Evolutionary conservation across 2,113 vertebrate species (phyloP).

Genomic region (Corythaeola cristata): DNA sequence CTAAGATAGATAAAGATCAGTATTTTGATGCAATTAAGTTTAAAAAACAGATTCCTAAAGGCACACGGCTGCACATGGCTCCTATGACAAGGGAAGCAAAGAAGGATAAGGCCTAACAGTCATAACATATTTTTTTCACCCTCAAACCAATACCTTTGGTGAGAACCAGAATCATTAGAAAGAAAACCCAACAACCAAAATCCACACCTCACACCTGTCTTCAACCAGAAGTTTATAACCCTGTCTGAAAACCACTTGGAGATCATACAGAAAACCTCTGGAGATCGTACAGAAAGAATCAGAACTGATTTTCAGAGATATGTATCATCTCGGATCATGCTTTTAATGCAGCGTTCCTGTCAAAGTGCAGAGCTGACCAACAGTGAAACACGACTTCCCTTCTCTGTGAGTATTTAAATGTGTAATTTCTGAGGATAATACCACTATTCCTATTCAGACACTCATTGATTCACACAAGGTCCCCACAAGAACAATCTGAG

Average conservation of each 20-base stretch:
- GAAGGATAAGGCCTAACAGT: neutral
- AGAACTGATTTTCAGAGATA: neutral
- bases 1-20: neutral
- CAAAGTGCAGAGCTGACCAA: neutral
- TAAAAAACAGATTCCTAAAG: neutral
- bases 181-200: neutral
- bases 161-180: neutral
- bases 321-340: neutral
- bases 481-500: neutral
- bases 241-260: neutral
- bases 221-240: neutral
- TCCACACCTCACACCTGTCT: neutral
- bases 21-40: neutral
- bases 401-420: neutral
- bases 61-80: neutral
- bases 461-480: neutral
- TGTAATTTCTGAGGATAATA: neutral
- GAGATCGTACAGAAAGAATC: neutral
- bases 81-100: neutral
- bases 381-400: neutral
- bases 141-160: neutral
- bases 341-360: neutral
- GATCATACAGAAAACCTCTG: neutral
- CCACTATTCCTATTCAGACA: neutral
- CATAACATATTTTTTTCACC: neutral